Base-by-base conservation (phyloP, 2,888 invertebrate species). In the Callinectes sapidus region DNA sequence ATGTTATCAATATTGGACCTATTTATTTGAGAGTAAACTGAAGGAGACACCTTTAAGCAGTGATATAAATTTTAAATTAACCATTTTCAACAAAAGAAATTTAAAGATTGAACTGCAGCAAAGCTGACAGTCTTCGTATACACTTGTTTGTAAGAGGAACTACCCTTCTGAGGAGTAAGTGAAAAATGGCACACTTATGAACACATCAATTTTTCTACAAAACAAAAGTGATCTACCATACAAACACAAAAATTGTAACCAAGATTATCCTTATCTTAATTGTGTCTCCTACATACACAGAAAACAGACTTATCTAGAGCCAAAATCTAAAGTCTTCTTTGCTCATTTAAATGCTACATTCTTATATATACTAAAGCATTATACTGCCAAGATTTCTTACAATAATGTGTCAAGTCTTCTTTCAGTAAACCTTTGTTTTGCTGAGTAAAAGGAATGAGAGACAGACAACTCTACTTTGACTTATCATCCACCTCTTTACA, bases 261-360 rank as follows among this genome's bases (percentile, higher is more conserved):
- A 35, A 85, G 35, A 61, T 39, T 85, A 28, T 13, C 71, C 71
- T 71, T 28, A n/a, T 28, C 71, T 71, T 89, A 35, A 89, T 5
- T 89, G 89, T 66, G 39, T 89, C 89, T 89, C 89, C 89, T n/a
- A 39, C 42, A 35, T 66, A 39, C 66, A 89, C 39, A 66, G 89
- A 71, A 35, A 39, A 66, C 54, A 35, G 18, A 89, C 66, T 39
- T n/a, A 89, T 35, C 66, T 66, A n/a, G 3, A 35, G 35, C 35
- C 61, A 48, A 89, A 39, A 54, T 32, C 39, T 39, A 39, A 32
- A 61, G 32, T 61, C 66, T 66, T 88, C 28, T 35, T 28, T 88
- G 54, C 23, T 55, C 35, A n/a, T 81, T 71, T 71, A 71, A 71
- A 71, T 28, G n/a, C 81, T 81, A 81, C 35, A 35, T 81, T 35